Percentiles rank a stretch among this genome's conserved stretches.
phyloP scores from a whole-genome alignment of 2,113 vertebrate genomes.

The Aviceda subcristata region DNA sequence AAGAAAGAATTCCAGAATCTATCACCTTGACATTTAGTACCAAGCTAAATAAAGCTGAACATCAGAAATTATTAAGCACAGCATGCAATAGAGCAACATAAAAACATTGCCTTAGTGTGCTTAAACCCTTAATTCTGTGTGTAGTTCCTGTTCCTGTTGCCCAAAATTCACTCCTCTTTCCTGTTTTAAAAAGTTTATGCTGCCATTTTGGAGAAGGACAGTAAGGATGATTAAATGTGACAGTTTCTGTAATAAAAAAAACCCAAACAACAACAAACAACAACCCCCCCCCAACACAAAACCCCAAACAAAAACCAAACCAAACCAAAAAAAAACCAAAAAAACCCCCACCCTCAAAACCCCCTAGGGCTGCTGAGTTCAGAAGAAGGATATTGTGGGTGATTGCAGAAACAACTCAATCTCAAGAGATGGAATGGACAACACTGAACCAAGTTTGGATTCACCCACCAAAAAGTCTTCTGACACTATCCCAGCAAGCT shows the following conservation, averaged over 20 bases:
- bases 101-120: background rate
- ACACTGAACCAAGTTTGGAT: background rate
- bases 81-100: background rate
- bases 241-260: background rate
- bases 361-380: background rate
- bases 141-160: background rate
- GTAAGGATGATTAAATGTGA: background rate
- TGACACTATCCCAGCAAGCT: background rate
- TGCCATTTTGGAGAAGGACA: background rate
- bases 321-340: no score
- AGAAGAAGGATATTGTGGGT: background rate
- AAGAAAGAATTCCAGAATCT: background rate
- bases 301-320: no score
- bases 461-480: background rate
- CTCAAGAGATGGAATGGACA: background rate
- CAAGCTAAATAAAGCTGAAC: background rate
- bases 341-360: rapidly evolving
- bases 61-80: background rate
- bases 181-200: background rate
- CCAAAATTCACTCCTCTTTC: background rate
- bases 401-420: background rate
- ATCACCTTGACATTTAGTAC: background rate
- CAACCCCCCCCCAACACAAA: no score
- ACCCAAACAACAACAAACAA: no score
- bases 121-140: background rate